Evolutionary conservation across 2,888 invertebrate genomes (phyloP).

Genomic region (Oscheius myriophilus): DNA sequence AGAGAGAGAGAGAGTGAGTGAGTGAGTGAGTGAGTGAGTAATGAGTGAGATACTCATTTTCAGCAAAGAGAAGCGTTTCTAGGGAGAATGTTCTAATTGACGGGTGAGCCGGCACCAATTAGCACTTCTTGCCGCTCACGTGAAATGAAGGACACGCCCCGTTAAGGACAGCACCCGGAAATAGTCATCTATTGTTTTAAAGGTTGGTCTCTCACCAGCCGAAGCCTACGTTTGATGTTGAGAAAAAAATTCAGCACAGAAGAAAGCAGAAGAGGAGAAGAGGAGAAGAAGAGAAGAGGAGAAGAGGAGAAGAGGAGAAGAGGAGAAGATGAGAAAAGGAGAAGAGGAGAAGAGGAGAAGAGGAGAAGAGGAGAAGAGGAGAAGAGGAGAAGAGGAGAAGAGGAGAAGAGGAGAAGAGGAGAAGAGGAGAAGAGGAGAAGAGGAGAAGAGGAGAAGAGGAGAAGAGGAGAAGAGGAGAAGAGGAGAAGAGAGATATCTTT

Average conservation of each 20-base stretch:
- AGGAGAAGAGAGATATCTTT: no score
- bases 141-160: no score
- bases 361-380: background rate
- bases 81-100: conserved; percentile 78
- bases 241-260: background rate
- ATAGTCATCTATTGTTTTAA: no score
- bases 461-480: no score
- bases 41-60: no score
- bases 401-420: background rate
- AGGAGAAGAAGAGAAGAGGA: background rate
- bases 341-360: background rate
- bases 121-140: no score
- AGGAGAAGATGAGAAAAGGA: background rate
- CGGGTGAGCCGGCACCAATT: no score
- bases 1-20: no score
- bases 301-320: background rate
- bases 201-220: no score
- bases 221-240: background rate
- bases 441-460: background rate
- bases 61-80: conserved; percentile 83
- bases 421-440: background rate
- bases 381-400: background rate
- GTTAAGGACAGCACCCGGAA: no score
- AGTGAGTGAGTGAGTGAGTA: no score
- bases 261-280: background rate